Base-by-base conservation (phyloP, 2,113 vertebrate species). In the Muntiacus reevesi region DNA sequence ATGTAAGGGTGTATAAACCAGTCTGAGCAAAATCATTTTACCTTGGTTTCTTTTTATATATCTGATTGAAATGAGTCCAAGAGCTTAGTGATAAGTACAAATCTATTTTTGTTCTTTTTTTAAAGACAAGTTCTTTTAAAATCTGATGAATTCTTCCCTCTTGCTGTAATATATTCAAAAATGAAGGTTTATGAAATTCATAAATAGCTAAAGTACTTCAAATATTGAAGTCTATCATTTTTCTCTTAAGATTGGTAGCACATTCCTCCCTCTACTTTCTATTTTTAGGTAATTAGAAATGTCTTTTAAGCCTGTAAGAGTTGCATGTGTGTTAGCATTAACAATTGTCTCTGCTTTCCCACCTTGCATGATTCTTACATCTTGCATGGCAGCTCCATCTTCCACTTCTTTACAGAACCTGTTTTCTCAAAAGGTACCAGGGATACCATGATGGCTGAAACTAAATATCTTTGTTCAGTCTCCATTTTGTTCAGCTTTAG, bases 161-260 rank as follows among this genome's bases (percentile, higher is more conserved):
- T 95, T 96, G 62, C 52, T 87, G 0, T 95, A 98, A 98, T 97
- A 94, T 97, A 96, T 96, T 98, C 96, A 95, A 25, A 96, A 97
- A 89, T 82, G 87, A 97, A 96, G 6, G 36, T 82, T 97, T 47
- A 67, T 92, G 92, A 96, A 97, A 95, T 95, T 93, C 95, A 97
- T 95, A 95, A 97, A 84, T 93, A 96, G 55, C 45, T 94, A 15
- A 81, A 87, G 45, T 89, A 87, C 67, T 95, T 97, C 86, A 76
- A 57, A 87, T 95, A 97, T 89, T 93, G 96, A 95, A 33, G 45
- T 3, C 57, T 96, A 93, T 89, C 86, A 87, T 91, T 96, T 97
- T 97, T 93, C 62, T 62, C 33, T 93, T 60, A 91, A 94, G 67
- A 88, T 76, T n/a, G 64, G 67, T 54, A 91, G 86, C 78, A 94